Evolutionary conservation across 2,888 invertebrate genomes (phyloP), one percentile per base, ranked within the genome.

Genomic region (Leucophora obtusa): DNA sequence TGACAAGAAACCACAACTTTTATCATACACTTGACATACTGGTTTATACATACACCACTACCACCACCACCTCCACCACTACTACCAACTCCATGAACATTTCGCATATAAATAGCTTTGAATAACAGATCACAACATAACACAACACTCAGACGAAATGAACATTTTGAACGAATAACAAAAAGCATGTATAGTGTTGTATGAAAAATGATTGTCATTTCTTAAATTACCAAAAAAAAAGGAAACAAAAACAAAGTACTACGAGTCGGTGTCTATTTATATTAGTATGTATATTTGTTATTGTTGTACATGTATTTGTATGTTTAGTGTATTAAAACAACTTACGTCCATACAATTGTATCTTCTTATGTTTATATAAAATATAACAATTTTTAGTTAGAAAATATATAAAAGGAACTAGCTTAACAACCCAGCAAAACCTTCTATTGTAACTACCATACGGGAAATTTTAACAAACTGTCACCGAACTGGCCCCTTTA

Each of bases 21-120:
- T 74, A 65, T 79, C 65, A 79, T 59, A 69, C 73, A 65, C 79
- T 69, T 79, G 79, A 69, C 73, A 68, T 63, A 53, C 63, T 66
- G 73, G 43, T 47, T 73, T 73, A 58, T 58, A 33, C 38, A 14
- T 15, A 56, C 14, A 35, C 21, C 28, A 28, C 28, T 21, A 21
- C 21, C 21, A 51, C 17, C 28, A 63, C 28, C 17, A 47, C 10
- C n/a, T 15, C 17, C 11, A 33, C 9, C 15, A 28, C 28, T 14
- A 18, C 28, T 28, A 53, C 38, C 59, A 60, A 17, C 18, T 63
- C n/a, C 56, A 62, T 62, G 5, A 58, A 28, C 47, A 47, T 59
- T 28, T 66, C 60, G 21, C 73, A 74, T 74, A 68, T 59, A 59
- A 51, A 68, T 59, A 59, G 38, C 43, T 66, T 50, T 74, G 65